Conservation (phyloP, 2,797 vertebrate genomes). For the Hemibagrus guttatus region DNA sequence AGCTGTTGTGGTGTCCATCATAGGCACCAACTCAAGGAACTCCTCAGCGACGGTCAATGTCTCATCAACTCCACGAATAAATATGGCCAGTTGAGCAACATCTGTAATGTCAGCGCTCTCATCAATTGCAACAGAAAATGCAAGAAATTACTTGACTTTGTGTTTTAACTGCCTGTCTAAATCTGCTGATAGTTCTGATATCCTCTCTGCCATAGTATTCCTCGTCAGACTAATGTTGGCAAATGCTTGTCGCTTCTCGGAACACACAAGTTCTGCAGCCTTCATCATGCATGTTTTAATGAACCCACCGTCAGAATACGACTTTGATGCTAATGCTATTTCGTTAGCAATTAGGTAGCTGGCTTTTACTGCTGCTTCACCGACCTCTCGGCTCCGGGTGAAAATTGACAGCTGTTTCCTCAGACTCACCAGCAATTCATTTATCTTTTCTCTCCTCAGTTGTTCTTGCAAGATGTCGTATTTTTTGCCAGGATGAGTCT, state of each 20-base stretch:
- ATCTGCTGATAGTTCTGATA: background rate
- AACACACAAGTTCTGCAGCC: constrained; percentile 43
- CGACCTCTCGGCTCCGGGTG: constrained; percentile 20
- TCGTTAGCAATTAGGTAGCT: constrained; percentile 31
- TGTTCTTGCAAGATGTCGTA: constrained; percentile 48
- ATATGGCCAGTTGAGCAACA: constrained; percentile 17
- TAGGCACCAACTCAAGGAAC: background rate
- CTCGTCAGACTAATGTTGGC: too few relatives aligned
- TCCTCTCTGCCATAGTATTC: too few relatives aligned
- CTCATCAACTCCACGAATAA: constrained; percentile 2
- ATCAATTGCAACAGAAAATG: constrained; percentile 9
- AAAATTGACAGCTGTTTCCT: too few relatives aligned
- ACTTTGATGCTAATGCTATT: constrained; percentile 42
- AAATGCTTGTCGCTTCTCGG: constrained; percentile 45
- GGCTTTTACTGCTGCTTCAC: constrained; percentile 48
- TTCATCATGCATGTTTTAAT: constrained; percentile 46
- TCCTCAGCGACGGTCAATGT: background rate
- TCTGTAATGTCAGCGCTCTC: constrained; percentile 1
- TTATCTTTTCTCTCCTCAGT: constrained; percentile 48
- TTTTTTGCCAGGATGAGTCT: constrained; percentile 46
- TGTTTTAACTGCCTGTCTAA: background rate
- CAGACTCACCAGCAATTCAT: constrained; percentile 47
- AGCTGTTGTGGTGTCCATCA: too few relatives aligned
- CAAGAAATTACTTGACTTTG: constrained; percentile 7
- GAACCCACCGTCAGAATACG: constrained; percentile 39